phyloP scores from a whole-genome alignment of 2,888 invertebrate genomes.

The Xestia sexstrigata region DNA sequence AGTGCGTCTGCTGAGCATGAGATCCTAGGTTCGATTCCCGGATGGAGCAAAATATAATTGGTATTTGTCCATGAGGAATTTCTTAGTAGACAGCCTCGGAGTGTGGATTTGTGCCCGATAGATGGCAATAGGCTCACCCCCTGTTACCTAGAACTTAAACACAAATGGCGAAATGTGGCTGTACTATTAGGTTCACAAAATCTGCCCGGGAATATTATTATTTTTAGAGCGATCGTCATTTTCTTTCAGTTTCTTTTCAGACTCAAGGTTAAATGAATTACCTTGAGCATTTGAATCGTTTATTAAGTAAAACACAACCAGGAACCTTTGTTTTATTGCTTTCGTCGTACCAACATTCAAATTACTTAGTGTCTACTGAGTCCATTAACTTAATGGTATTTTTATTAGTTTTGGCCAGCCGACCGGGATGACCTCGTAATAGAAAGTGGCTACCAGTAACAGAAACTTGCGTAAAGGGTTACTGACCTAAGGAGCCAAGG shows the following conservation, averaged over 20 bases:
- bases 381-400: conserved; percentile 41
- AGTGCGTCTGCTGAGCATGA: no score
- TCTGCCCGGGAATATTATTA: no score
- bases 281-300: neutral
- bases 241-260: neutral
- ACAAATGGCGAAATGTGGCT: no score
- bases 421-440: conserved; percentile 10
- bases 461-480: neutral
- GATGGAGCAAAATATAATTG: no score
- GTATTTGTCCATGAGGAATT: no score
- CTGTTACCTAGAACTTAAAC: no score
- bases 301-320: neutral
- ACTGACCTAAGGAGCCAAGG: neutral
- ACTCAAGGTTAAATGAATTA: neutral
- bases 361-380: conserved; percentile 32
- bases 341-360: conserved; percentile 22
- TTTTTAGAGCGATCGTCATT: no score
- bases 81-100: no score
- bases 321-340: conserved; percentile 33
- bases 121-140: no score
- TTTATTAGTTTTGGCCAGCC: conserved; percentile 40
- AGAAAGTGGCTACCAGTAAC: neutral
- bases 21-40: no score
- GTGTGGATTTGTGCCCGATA: no score
- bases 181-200: no score